A percentile compares a stretch with the other conserved stretches of the same genome.
phyloP scores from a whole-genome alignment of 2,797 vertebrate species.

The Leptodactylus fallax region DNA sequence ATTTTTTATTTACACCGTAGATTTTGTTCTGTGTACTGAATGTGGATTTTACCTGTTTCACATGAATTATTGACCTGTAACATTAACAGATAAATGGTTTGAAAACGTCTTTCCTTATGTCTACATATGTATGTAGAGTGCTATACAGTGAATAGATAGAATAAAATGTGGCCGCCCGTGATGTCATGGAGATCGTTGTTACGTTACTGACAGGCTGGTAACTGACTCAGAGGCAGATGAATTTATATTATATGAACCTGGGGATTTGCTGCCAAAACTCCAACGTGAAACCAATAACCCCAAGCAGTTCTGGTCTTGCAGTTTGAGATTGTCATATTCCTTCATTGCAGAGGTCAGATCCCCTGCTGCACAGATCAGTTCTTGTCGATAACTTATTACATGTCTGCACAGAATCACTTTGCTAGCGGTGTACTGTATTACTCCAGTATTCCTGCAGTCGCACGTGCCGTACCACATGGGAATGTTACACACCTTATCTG shows the following conservation, averaged over 20 bases:
- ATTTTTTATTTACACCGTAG: conserved; percentile 4
- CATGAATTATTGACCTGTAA: not conserved
- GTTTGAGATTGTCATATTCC: not conserved
- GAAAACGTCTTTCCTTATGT: not conserved
- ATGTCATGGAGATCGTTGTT: not conserved
- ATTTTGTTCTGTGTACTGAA: conserved; percentile 1
- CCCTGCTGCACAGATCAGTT: not conserved
- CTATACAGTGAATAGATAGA: not conserved
- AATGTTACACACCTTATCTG: not conserved
- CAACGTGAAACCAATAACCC: not conserved
- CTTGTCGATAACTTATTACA: not conserved
- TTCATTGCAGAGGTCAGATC: not conserved
- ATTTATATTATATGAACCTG: not conserved
- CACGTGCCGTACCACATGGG: not conserved
- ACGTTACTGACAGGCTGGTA: too few species aligned
- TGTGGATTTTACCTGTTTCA: not conserved
- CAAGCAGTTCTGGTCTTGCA: too few species aligned
- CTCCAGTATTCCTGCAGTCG: too few species aligned
- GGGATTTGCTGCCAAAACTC: not conserved
- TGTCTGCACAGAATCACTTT: conserved; percentile 10
- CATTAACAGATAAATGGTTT: not conserved
- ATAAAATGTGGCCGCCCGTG: not conserved
- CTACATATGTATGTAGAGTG: not conserved
- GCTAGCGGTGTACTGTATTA: conserved; percentile 25
- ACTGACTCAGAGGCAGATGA: not conserved